phyloP scores from a whole-genome alignment of 2,888 invertebrate species.

The Tiliacea citrago region DNA sequence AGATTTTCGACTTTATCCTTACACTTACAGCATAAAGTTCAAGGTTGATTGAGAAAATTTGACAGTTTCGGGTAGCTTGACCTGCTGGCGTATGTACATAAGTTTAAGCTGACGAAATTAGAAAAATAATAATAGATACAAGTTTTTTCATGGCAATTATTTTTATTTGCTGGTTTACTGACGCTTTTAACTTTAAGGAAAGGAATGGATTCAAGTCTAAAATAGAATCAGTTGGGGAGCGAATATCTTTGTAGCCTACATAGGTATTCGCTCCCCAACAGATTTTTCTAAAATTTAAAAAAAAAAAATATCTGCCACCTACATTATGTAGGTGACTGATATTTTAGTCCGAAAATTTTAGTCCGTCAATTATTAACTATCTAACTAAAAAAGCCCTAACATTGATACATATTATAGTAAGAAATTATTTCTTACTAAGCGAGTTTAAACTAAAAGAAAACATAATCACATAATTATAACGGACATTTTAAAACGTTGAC shows the following conservation, averaged over 20 bases:
- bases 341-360: too few relatives aligned
- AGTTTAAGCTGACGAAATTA: slow-evolving; percentile 53
- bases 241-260: too few relatives aligned
- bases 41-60: too few relatives aligned
- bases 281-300: too few relatives aligned
- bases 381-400: background rate
- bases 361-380: background rate
- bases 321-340: too few relatives aligned
- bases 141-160: slow-evolving; percentile 9
- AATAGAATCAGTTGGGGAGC: background rate
- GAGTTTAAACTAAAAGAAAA: background rate
- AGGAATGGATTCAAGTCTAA: background rate
- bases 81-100: too few relatives aligned
- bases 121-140: slow-evolving; percentile 27
- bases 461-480: background rate
- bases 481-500: slow-evolving; percentile 4
- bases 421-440: background rate
- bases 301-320: too few relatives aligned
- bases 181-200: background rate
- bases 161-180: background rate
- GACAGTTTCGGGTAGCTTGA: too few relatives aligned
- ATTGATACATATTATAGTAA: background rate
- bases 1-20: too few relatives aligned
- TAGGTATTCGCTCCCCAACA: too few relatives aligned
- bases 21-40: too few relatives aligned